These are phyloP conservation scores for Drosophila nr. perissopoda DNA, from an alignment of 2,888 invertebrate species.

Conservation along the genomic window DNA sequence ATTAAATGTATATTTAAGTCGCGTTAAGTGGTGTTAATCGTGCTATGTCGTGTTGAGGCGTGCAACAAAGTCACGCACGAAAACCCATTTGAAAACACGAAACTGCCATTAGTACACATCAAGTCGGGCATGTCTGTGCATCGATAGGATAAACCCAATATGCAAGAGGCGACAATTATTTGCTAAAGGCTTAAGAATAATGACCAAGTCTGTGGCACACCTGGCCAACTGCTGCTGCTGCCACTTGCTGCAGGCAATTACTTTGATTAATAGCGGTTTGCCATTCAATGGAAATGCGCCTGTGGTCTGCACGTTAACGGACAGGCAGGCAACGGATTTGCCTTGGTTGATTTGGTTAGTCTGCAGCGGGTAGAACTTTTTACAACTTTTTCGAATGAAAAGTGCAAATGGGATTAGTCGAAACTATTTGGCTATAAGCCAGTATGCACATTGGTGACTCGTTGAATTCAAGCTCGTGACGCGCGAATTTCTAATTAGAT, in stretches of 20 bases:
- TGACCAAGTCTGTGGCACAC: constrained; percentile 24
- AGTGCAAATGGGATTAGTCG: constrained; percentile 76
- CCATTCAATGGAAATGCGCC: constrained; percentile 50
- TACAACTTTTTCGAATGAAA: constrained; percentile 64
- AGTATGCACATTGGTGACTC: constrained; percentile 36
- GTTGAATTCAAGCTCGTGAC: constrained; percentile 77
- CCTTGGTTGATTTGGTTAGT: not conserved
- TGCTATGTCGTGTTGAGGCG: not conserved
- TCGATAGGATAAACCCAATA: not conserved
- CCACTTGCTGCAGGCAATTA: constrained; percentile 72
- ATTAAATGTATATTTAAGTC: not conserved
- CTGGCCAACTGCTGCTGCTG: constrained; percentile 49
- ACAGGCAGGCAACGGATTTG: constrained; percentile 21
- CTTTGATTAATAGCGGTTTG: constrained; percentile 81
- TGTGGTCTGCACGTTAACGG: constrained; percentile 27
- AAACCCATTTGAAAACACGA: not conserved
- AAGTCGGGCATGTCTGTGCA: not conserved
- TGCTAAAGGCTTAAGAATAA: constrained; percentile 33
- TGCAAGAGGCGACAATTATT: constrained; percentile 2
- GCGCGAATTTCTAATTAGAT: constrained; percentile 80
- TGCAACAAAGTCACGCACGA: not conserved
- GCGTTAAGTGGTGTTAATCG: not conserved
- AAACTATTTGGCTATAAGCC: constrained; percentile 69
- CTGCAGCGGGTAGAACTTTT: constrained; percentile 47
- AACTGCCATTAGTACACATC: not conserved